phyloP scores from a whole-genome alignment of 2,888 invertebrate species.

The Xestia ashworthii region DNA sequence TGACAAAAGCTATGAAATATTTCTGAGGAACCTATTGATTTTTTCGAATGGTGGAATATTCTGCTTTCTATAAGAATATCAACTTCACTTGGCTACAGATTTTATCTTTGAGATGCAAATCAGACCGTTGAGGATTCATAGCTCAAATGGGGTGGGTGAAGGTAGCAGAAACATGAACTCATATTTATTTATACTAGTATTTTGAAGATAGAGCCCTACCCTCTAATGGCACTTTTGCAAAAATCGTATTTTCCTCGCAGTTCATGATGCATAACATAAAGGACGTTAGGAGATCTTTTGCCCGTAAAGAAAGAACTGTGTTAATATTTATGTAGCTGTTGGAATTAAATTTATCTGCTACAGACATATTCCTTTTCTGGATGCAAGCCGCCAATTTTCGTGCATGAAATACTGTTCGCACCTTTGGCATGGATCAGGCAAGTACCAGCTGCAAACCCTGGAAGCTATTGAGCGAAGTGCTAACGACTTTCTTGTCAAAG shows the following conservation, averaged over 20 bases:
- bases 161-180: conserved; percentile 65
- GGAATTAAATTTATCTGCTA: not conserved
- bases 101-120: conserved; percentile 84
- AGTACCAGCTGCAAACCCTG: too few relatives aligned
- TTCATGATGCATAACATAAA: not conserved
- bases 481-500: too few relatives aligned
- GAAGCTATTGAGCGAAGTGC: too few relatives aligned
- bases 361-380: not conserved
- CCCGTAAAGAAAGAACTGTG: not conserved
- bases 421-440: too few relatives aligned
- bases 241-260: conserved; percentile 20
- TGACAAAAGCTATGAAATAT: conserved; percentile 45
- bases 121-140: conserved; percentile 76
- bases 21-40: conserved; percentile 60
- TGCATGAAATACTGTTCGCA: too few relatives aligned
- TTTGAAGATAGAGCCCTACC: conserved; percentile 41
- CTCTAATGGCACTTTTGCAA: conserved; percentile 39
- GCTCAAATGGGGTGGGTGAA: conserved; percentile 76
- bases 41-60: conserved; percentile 67
- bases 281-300: not conserved
- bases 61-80: conserved; percentile 68
- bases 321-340: conserved; percentile 19
- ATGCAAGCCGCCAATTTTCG: not conserved
- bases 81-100: conserved; percentile 72
- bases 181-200: conserved; percentile 66